A percentile compares a stretch with the other conserved stretches of the same genome.
These are phyloP conservation scores for Cydia fagiglandana DNA, from an alignment of 1,140 invertebrate genomes.

Conservation along the genomic window DNA sequence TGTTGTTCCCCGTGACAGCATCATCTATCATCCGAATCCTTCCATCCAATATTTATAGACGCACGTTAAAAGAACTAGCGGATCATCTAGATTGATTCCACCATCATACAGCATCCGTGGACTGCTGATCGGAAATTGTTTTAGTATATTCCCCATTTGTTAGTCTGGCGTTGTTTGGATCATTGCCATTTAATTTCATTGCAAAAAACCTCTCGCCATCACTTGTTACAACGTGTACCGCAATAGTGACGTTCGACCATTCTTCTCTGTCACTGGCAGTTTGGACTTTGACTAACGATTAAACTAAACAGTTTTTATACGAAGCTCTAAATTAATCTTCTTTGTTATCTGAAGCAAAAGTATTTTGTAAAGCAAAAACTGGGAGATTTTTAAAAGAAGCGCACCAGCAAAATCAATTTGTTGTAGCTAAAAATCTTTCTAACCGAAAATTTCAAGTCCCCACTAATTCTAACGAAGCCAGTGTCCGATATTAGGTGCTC, in stretches of 20 bases:
- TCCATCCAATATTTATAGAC: conserved; percentile 12
- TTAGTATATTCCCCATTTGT: conserved; percentile 9
- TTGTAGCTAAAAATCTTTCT: background rate
- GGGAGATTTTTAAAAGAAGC: background rate
- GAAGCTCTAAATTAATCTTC: conserved; percentile 3
- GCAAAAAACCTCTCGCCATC: conserved; percentile 2
- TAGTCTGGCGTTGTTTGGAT: background rate
- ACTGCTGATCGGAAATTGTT: conserved; percentile 10
- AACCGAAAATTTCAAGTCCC: conserved; percentile 20
- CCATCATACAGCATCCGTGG: background rate
- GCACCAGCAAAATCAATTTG: background rate
- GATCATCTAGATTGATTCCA: conserved; percentile 9
- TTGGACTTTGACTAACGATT: conserved; percentile 16
- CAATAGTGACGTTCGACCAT: conserved; percentile 2
- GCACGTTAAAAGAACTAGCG: conserved; percentile 12
- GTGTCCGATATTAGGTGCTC: conserved; percentile 46
- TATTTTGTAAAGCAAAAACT: background rate
- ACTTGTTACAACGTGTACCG: background rate
- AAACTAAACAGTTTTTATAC: conserved; percentile 13
- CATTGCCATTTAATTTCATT: conserved; percentile 5
- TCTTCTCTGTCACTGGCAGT: conserved; percentile 7
- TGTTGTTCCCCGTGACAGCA: conserved; percentile 6
- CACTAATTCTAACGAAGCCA: conserved; percentile 40
- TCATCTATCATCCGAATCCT: conserved; percentile 4
- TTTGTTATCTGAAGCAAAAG: conserved; percentile 4